Evolutionary conservation across 2,888 invertebrate species (phyloP).

Genomic region (Limulus polyphemus): DNA sequence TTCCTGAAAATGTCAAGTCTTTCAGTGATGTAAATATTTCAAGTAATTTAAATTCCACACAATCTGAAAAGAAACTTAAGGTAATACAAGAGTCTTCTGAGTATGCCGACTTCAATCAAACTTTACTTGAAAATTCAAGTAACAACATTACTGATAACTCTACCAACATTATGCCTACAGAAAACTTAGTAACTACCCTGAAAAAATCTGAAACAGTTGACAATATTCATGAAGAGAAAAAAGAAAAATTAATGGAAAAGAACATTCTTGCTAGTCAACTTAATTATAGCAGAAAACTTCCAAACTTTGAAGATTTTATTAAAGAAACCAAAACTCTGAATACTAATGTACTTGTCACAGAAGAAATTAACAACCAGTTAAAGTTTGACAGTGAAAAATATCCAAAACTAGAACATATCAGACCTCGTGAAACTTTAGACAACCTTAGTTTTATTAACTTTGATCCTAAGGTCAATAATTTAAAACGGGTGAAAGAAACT

Average conservation of each 20-base stretch:
- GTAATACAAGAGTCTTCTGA: not conserved
- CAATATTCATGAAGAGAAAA: not conserved
- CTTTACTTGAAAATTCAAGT: not conserved
- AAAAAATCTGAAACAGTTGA: not conserved
- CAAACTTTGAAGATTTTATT: conserved; percentile 42
- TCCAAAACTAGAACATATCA: conserved; percentile 40
- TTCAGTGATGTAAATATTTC: conserved; percentile 11
- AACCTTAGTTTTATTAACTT: conserved; percentile 35
- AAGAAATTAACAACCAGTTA: conserved; percentile 40
- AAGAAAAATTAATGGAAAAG: conserved; percentile 23
- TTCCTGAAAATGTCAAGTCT: conserved; percentile 28
- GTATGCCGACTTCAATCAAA: not conserved
- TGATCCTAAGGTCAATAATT: conserved; percentile 29
- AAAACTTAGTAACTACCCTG: not conserved
- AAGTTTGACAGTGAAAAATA: conserved; percentile 47
- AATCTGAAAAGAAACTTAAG: not conserved
- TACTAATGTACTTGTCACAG: conserved; percentile 41
- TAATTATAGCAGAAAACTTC: conserved; percentile 31
- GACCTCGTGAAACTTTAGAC: conserved; percentile 37
- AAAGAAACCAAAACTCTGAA: conserved; percentile 49
- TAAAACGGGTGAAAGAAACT: conserved; percentile 42
- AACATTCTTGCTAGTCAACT: conserved; percentile 28
- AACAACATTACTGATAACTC: not conserved
- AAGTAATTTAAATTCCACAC: not conserved
- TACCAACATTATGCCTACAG: not conserved